Evolutionary conservation across 2,797 vertebrate species (phyloP).

Genomic region (Cuniculus paca): DNA sequence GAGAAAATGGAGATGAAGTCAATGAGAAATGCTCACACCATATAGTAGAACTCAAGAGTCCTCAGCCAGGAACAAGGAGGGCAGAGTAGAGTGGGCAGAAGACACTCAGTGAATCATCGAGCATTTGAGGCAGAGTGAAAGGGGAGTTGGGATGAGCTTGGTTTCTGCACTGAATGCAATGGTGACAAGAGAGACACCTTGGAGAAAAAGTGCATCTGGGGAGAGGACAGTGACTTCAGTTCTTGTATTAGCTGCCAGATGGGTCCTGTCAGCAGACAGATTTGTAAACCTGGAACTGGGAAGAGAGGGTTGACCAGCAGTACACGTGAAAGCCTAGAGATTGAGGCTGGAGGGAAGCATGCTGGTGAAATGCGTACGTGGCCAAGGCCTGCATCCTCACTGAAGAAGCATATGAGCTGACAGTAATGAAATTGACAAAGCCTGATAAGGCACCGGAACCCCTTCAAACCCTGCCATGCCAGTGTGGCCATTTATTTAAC

Average conservation of each 20-base stretch:
- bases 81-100: accelerated
- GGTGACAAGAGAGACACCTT: background rate
- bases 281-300: background rate
- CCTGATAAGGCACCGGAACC: background rate
- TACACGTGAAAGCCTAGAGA: background rate
- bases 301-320: background rate
- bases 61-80: background rate
- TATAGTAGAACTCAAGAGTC: background rate
- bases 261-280: background rate
- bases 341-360: background rate
- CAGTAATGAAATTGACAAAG: background rate
- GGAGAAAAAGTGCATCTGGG: accelerated
- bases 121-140: background rate
- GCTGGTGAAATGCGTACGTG: background rate
- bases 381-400: background rate
- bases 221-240: background rate
- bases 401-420: background rate
- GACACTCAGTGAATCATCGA: accelerated
- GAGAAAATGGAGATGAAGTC: background rate
- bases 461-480: too few species aligned
- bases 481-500: background rate
- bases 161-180: background rate
- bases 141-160: background rate
- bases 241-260: background rate
- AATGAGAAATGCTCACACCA: background rate